Base-by-base conservation (phyloP, 2,113 vertebrate genomes). In the Oncorhynchus keta region DNA sequence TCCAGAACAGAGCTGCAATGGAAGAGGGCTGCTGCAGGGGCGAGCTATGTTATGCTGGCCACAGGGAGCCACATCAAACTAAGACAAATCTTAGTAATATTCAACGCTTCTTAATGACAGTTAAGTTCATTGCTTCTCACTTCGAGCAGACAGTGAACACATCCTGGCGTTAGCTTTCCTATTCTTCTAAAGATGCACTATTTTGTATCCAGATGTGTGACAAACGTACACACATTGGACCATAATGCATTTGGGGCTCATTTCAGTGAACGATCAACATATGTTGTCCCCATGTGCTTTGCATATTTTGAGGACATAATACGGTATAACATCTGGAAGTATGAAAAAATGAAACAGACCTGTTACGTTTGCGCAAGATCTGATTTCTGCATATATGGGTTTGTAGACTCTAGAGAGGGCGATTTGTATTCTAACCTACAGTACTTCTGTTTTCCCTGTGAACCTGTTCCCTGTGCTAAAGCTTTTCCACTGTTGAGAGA, bases 401-500 rank as follows among this genome's bases (percentile, higher is more conserved):
- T 55, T 55, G 51, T 55, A 18, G 51, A 18, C 14, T 55, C 39
- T 45, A 55, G 14, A 55, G 51, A 55, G 14, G 14, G 16, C 1
- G 16, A 55, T 18, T 55, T 18, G 12, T 14, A 55, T 18, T 55
- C 49, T 18, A 18, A 55, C 51, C 51, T 55, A 55, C 35, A 35
- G 6, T 35, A 35, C 51, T 55, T 45, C 39, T 55, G 51, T 14
- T 55, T 55, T 55, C 4, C 5, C 51, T 62, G 7, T 24, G 59
- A 62, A 62, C n/a, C 59, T 22, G n/a, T 22, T 62, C 7, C 59
- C 59, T 62, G 59, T 62, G n/a, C 18, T 62, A 62, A 62, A 24
- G 18, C n/a, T 67, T 65, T 77, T 32, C 62, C 76, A 49, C 51
- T 48, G 65, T 14, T 24, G 8, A 67, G 26, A 67, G 22, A 82